Conservation (phyloP, 1,140 invertebrate genomes). For the Sinonovacula constricta region DNA sequence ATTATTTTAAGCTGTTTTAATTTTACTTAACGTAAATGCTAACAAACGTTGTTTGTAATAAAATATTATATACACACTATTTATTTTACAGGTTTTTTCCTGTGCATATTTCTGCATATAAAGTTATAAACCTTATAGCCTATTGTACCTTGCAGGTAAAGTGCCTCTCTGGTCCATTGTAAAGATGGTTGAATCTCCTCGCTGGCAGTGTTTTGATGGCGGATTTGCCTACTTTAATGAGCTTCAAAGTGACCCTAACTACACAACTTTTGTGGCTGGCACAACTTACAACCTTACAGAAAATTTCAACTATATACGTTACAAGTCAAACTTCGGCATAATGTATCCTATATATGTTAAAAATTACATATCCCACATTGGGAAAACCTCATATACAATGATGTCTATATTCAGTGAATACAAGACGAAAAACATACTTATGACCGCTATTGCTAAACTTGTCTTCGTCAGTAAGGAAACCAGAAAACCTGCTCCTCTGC, state of each 20-base stretch:
- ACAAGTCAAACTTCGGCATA: conserved; percentile 19
- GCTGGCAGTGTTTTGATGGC: not conserved
- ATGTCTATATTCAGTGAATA: not conserved
- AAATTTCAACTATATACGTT: not conserved
- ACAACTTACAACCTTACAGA: conserved; percentile 28
- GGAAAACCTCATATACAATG: conserved; percentile 29
- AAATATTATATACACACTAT: no score
- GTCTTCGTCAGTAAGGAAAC: conserved; percentile 36
- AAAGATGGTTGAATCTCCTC: conserved; percentile 27
- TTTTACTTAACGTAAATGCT: no score
- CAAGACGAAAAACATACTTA: not conserved
- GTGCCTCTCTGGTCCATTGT: conserved; percentile 20
- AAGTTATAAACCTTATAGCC: no score
- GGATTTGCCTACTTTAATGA: conserved; percentile 30
- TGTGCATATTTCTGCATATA: no score
- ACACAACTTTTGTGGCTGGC: conserved; percentile 40
- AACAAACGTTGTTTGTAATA: no score
- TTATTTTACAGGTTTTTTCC: no score
- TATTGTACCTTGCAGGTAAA: conserved; percentile 45
- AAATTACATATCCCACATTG: conserved; percentile 7
- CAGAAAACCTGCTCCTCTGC: no score
- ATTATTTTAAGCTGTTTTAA: no score
- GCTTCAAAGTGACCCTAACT: conserved; percentile 20
- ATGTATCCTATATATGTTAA: conserved; percentile 13
- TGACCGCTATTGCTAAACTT: conserved; percentile 13